phyloP scores from a whole-genome alignment of 1,140 invertebrate species.

The Chlorops oryzae region DNA sequence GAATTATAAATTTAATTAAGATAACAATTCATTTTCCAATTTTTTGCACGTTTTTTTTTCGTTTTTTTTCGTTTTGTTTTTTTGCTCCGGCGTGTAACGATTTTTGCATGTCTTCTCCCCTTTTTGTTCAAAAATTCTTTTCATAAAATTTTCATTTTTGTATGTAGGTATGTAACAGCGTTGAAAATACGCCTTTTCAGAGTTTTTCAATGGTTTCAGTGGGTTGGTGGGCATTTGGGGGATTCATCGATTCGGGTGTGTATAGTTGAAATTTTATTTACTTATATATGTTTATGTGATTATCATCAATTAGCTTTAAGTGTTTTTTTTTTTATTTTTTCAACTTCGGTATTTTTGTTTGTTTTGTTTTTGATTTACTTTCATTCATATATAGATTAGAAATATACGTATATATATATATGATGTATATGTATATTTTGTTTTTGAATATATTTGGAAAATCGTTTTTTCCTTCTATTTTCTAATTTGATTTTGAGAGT shows the following conservation, averaged over 20 bases:
- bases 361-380: neutral
- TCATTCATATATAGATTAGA: slow-evolving; percentile 7
- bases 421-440: slow-evolving; percentile 10
- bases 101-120: too few species aligned
- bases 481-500: slow-evolving; percentile 44
- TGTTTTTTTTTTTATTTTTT: neutral
- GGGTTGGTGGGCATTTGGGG: too few species aligned
- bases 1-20: too few species aligned
- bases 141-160: too few species aligned
- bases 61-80: neutral
- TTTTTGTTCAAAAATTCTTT: too few species aligned
- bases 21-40: neutral
- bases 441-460: slow-evolving; percentile 8
- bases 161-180: too few species aligned
- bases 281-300: too few species aligned
- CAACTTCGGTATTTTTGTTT: neutral
- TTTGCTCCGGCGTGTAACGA: too few species aligned
- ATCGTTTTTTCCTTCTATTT: slow-evolving; percentile 6
- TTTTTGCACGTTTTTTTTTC: neutral
- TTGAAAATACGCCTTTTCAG: too few species aligned
- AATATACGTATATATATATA: slow-evolving; percentile 4
- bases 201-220: too few species aligned
- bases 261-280: too few species aligned
- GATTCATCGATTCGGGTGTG: too few species aligned
- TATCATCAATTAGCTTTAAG: neutral